Conservation (phyloP, 2,113 vertebrate species). For the Bettongia penicillata region DNA sequence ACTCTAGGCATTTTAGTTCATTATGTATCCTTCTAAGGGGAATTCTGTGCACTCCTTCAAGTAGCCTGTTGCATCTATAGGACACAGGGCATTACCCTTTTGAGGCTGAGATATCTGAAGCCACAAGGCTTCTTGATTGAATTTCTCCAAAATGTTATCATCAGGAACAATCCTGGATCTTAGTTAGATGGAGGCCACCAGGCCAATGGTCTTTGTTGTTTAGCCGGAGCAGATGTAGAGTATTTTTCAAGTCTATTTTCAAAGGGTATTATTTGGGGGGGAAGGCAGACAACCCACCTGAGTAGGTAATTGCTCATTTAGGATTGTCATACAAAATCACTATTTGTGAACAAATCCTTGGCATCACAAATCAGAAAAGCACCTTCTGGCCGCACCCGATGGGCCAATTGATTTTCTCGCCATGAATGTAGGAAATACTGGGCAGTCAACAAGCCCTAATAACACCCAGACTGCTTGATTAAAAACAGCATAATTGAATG, state of each 20-base stretch:
- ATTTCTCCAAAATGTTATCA: fast-evolving
- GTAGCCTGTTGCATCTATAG: not conserved
- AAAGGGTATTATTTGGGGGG: not conserved
- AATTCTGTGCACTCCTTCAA: not conserved
- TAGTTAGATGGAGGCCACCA: not conserved
- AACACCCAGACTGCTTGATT: not conserved
- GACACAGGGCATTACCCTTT: no score
- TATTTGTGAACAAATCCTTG: not conserved
- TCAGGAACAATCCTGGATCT: not conserved
- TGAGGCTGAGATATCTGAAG: not conserved
- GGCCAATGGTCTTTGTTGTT: no score
- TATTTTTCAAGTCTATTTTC: not conserved
- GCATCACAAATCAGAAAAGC: not conserved
- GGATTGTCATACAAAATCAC: not conserved
- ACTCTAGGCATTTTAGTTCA: not conserved
- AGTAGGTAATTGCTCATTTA: not conserved
- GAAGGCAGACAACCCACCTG: not conserved
- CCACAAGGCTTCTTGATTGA: not conserved
- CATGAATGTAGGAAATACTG: not conserved
- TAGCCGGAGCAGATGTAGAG: no score
- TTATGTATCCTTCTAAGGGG: not conserved
- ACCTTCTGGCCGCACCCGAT: not conserved
- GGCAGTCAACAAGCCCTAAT: not conserved
- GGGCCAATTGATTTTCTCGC: slow-evolving; percentile 4
- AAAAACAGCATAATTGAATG: not conserved